Evolutionary conservation across 2,113 vertebrate species (phyloP), one percentile per base, ranked within the genome.

Genomic region (Trematocara marginatum): DNA sequence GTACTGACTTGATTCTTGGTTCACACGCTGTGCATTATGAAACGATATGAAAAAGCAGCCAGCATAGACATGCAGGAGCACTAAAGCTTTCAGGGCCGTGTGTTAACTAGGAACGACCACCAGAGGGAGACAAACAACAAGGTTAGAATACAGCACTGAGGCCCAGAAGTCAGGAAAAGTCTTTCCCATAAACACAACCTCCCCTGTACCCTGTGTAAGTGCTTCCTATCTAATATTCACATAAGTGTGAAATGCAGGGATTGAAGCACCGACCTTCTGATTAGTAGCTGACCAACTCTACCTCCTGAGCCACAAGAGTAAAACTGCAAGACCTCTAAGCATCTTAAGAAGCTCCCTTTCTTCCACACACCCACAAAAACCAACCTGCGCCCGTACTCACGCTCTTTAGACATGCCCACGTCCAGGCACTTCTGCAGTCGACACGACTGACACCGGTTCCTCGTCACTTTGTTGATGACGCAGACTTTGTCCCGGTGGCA

Each of bases 381-480:
- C 16, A 7, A 49, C 10, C 5, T n/a, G 3, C 8, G 4, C 4
- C 7, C 40, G 3, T 76, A 98, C 98, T 98, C 94, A 99, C 98
- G 96, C 93, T 99, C 98, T 93, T 98, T 99, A 94, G 98, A 99
- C 98, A 99, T 99, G 86, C 98, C 98, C 2, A 99, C 98, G 84
- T 99, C 97, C 5, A 99, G 97, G 95, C 98, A 99, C 95, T 97
- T 99, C 97, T 99, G 98, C 90, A 99, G 97, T 4, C 98, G 97
- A 92, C 98, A 99, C 94, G 97, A 98, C 96, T 99, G 98, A 93
- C 98, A 99, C 6, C 98, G 97, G 96, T 99, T 99, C 86, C 98
- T 96, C 2, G 98, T 99, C 94, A 99, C 97, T 95, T 99, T 99
- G 96, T 99, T 99, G 94, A 99, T 98, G 95, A 98, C 96, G 85